phyloP scores from a whole-genome alignment of 1,140 invertebrate genomes.

The Trachelipus rathkii region DNA sequence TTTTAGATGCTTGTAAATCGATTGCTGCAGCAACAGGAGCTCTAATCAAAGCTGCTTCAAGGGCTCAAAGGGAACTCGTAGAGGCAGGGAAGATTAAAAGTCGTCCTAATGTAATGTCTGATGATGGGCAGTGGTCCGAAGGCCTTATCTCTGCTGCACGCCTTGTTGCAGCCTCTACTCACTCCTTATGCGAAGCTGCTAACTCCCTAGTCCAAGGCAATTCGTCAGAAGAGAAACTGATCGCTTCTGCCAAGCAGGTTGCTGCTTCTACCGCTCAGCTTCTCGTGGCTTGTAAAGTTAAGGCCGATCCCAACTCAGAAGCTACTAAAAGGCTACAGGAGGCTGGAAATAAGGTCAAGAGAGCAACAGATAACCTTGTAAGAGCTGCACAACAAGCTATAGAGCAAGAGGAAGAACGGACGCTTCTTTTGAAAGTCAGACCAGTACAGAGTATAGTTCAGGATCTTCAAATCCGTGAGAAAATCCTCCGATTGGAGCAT shows the following conservation, averaged over 20 bases:
- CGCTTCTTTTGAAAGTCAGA: constrained; percentile 77
- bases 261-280: constrained; percentile 95
- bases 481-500: constrained; percentile 86
- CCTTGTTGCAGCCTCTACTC: constrained; percentile 92
- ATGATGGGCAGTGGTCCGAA: constrained; percentile 80
- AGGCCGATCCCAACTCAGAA: constrained; percentile 91
- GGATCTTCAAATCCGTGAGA: constrained; percentile 79
- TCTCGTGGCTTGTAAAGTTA: constrained; percentile 95
- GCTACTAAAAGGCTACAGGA: constrained; percentile 72
- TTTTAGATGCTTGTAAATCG: constrained; percentile 94
- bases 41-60: constrained; percentile 90
- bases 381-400: constrained; percentile 88
- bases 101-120: constrained; percentile 35
- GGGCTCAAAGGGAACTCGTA: constrained; percentile 90
- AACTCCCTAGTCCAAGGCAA: constrained; percentile 94
- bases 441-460: constrained; percentile 92
- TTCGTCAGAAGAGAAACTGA: constrained; percentile 89
- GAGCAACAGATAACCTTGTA: constrained; percentile 95
- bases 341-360: constrained; percentile 94
- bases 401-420: constrained; percentile 79
- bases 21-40: constrained; percentile 95
- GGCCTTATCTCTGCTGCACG: constrained; percentile 93
- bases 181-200: constrained; percentile 93
- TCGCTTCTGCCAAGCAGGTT: constrained; percentile 92
- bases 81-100: constrained; percentile 62